Conservation (phyloP, 2,888 invertebrate species). For the Hedya salicella region DNA sequence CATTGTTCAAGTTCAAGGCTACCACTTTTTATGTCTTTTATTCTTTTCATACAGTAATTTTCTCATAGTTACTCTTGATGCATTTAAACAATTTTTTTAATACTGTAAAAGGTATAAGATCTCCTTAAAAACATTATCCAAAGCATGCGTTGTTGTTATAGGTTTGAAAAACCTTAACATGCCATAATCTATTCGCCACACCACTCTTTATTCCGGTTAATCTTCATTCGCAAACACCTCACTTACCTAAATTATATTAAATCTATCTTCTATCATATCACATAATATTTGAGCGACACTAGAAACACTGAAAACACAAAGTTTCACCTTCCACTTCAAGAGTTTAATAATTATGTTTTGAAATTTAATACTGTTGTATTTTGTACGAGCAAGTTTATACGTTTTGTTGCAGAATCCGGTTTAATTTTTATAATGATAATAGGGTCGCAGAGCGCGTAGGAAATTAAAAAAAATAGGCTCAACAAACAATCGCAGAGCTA, state of each 20-base stretch:
- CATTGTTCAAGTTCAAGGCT: too few relatives aligned
- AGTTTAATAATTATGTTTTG: constrained; percentile 50
- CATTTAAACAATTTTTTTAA: constrained; percentile 1
- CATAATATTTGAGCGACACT: constrained; percentile 47
- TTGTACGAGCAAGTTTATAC: constrained; percentile 49
- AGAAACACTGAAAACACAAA: constrained; percentile 41
- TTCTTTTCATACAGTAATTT: too few relatives aligned
- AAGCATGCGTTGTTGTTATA: constrained; percentile 70
- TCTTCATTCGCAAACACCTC: constrained; percentile 69
- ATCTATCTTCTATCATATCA: constrained; percentile 53
- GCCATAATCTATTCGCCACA: constrained; percentile 72
- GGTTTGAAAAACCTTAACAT: constrained; percentile 60
- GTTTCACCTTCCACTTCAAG: constrained; percentile 45
- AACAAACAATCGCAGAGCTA: constrained; percentile 80
- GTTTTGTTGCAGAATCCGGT: constrained; percentile 48
- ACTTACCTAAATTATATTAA: constrained; percentile 73
- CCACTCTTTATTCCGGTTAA: constrained; percentile 74
- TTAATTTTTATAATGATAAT: constrained; percentile 55
- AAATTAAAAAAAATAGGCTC: constrained; percentile 73
- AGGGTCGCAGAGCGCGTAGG: constrained; percentile 57
- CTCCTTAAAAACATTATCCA: constrained; percentile 61
- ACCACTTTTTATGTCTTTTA: too few relatives aligned
- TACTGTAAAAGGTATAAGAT: neutral
- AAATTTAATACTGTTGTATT: constrained; percentile 58
- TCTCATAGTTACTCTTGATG: too few relatives aligned